Evolutionary conservation across 1,140 invertebrate species (phyloP).

Genomic region (Bemisia tabaci): DNA sequence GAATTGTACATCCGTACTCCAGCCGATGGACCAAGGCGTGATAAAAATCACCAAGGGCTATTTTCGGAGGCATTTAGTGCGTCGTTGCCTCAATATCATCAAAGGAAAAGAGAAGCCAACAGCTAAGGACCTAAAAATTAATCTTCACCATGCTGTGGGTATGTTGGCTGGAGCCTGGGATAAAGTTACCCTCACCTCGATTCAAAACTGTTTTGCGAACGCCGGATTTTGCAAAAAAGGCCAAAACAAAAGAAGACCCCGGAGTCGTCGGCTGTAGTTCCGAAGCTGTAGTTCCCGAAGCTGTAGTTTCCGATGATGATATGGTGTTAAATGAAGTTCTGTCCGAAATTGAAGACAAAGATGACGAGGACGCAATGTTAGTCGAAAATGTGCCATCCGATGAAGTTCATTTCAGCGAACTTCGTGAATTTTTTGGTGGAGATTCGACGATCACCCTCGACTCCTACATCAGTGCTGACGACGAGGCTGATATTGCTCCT

Average conservation of each 20-base stretch:
- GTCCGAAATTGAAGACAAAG: not conserved
- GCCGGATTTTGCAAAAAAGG: not conserved
- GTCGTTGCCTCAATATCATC: not conserved
- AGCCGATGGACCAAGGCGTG: not conserved
- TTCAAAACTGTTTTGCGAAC: not conserved
- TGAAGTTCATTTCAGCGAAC: not conserved
- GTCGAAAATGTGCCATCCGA: not conserved
- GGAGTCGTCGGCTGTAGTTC: too few species aligned
- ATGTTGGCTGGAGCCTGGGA: not conserved
- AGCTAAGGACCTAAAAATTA: not conserved
- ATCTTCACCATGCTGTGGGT: not conserved
- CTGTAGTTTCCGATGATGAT: not conserved
- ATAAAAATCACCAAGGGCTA: not conserved
- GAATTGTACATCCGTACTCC: not conserved
- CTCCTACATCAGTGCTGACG: not conserved
- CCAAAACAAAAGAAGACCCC: too few species aligned
- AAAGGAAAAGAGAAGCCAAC: not conserved
- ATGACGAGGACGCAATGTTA: not conserved
- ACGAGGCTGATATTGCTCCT: not conserved
- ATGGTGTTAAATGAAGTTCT: not conserved
- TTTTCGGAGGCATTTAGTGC: not conserved
- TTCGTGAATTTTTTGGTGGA: not conserved
- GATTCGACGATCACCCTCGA: not conserved
- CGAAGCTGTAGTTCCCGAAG: too few species aligned
- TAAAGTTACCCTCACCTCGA: not conserved